phyloP scores from a whole-genome alignment of 2,113 vertebrate genomes.

The Tetraodon nigroviridis region DNA sequence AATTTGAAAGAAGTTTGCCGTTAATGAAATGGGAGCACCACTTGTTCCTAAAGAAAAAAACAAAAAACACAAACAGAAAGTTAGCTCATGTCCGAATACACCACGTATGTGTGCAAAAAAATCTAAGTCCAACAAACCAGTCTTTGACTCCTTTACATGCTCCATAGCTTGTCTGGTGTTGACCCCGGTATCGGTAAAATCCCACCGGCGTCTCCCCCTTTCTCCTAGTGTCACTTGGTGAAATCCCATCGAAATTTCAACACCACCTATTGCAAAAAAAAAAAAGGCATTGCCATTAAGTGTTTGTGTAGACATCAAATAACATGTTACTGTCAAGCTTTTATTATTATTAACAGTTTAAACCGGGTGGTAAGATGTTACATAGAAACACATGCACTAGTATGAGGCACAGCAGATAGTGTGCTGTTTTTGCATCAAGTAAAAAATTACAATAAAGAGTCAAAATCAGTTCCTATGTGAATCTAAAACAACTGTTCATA shows the following conservation, averaged over 20 bases:
- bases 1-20: constrained; percentile 83
- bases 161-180: constrained; percentile 84
- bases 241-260: constrained; percentile 85
- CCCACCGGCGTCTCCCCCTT: constrained; percentile 82
- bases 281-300: not conserved
- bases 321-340: no score
- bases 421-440: no score
- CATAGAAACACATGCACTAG: no score
- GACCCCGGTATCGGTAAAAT: constrained; percentile 83
- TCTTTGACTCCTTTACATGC: constrained; percentile 88
- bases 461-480: not conserved
- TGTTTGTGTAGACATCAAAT: no score
- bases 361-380: no score
- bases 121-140: constrained; percentile 60
- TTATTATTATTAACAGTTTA: no score
- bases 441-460: not conserved
- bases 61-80: not conserved
- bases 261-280: constrained; percentile 51
- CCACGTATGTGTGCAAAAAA: not conserved
- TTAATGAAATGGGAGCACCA: constrained; percentile 74
- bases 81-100: not conserved
- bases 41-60: constrained; percentile 74
- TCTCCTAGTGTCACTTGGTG: constrained; percentile 84
- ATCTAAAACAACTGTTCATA: constrained; percentile 33
- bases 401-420: no score